These are phyloP conservation scores for Agonum fuliginosum DNA, from an alignment of 2,888 invertebrate genomes.

Conservation along the genomic window DNA sequence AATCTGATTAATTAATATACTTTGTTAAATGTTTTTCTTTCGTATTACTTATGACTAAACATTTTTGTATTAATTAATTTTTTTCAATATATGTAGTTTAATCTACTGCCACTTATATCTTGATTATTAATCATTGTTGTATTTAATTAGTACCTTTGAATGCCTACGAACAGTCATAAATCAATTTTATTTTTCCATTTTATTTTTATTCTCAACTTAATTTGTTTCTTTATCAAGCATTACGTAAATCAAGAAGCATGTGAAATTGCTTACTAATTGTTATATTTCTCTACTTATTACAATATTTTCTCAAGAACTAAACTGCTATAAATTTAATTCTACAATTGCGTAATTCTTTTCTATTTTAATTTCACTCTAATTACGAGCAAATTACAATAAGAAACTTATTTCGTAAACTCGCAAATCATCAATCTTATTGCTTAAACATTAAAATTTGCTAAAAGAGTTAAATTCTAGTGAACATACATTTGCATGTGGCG, in stretches of 20 bases:
- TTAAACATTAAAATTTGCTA: constrained; percentile 19
- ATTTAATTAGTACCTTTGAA: constrained; percentile 31
- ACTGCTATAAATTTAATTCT: constrained; percentile 2
- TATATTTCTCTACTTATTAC: constrained; percentile 23
- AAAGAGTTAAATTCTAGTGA: constrained; percentile 3
- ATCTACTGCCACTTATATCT: constrained; percentile 10
- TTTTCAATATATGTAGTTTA: neutral
- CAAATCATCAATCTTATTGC: constrained; percentile 30
- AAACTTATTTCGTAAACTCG: neutral
- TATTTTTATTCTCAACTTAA: neutral
- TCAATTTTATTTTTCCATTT: constrained; percentile 19
- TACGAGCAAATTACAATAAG: constrained; percentile 8
- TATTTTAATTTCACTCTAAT: constrained; percentile 16
- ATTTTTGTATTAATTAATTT: constrained; percentile 23
- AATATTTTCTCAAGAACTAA: constrained; percentile 14
- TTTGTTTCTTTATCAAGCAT: constrained; percentile 15
- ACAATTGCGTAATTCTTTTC: constrained; percentile 1
- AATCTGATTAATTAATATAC: constrained; percentile 33
- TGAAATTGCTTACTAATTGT: constrained; percentile 13
- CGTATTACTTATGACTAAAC: constrained; percentile 1
- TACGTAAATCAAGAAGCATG: constrained; percentile 34
- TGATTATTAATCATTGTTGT: constrained; percentile 26
- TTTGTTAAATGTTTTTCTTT: constrained; percentile 10
- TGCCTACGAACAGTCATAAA: neutral
- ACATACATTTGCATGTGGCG: constrained; percentile 8